Conservation (phyloP, 1,140 invertebrate genomes). For the Bactericera cockerelli region DNA sequence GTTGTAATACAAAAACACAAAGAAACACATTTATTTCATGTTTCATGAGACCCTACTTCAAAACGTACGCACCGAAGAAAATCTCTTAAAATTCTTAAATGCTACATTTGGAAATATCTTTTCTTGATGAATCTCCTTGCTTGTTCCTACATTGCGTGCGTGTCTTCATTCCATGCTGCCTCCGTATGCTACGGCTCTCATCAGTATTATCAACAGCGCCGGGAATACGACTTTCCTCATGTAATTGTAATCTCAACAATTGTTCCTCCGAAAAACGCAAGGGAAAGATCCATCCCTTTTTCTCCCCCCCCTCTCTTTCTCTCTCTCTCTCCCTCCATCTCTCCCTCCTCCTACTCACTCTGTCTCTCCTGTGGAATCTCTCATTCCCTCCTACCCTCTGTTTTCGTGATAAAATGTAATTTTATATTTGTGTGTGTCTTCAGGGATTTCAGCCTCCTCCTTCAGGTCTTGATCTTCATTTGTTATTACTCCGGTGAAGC, state of each 20-base stretch:
- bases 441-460: background rate
- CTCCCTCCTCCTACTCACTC: background rate
- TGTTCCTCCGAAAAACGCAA: background rate
- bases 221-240: background rate
- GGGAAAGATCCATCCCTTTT: background rate
- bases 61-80: no score
- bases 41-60: no score
- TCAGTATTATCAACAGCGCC: background rate
- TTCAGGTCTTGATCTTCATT: background rate
- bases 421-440: slow-evolving; percentile 8
- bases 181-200: background rate
- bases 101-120: no score
- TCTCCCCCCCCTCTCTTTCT: background rate
- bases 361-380: no score
- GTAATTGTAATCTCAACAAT: slow-evolving; percentile 7
- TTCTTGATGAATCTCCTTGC: no score
- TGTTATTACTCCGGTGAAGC: no score
- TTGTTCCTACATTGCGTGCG: no score
- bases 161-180: background rate
- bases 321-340: background rate
- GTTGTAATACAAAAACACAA: no score
- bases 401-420: slow-evolving; percentile 5
- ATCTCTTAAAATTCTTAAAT: no score
- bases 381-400: background rate
- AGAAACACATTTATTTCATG: no score